Evolutionary conservation across 2,113 vertebrate genomes (phyloP).

Genomic region (Ptilorrhoa leucosticta): DNA sequence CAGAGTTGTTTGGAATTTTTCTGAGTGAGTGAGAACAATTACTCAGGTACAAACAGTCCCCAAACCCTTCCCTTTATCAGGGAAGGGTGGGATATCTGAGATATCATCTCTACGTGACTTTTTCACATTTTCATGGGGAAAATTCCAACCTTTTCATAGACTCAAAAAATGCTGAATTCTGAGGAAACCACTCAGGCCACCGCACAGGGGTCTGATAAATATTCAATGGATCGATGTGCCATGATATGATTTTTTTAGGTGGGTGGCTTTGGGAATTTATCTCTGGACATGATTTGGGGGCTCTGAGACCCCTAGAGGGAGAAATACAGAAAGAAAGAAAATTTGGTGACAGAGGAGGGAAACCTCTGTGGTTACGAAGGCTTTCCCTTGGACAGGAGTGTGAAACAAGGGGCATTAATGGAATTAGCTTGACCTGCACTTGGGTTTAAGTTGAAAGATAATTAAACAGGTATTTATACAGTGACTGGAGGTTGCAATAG

Average conservation of each 20-base stretch:
- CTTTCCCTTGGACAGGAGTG: not conserved
- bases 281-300: not conserved
- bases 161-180: not conserved
- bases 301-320: not conserved
- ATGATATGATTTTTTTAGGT: not conserved
- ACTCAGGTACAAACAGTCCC: not conserved
- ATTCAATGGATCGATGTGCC: not conserved
- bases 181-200: not conserved
- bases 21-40: constrained; percentile 10
- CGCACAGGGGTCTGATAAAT: not conserved
- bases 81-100: not conserved
- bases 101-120: not conserved
- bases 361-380: not conserved
- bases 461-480: not conserved
- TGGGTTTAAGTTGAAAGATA: not conserved
- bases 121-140: not conserved
- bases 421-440: not conserved
- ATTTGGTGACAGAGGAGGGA: not conserved
- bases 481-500: not conserved
- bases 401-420: not conserved
- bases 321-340: not conserved
- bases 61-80: not conserved
- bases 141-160: not conserved
- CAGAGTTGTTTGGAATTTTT: not conserved
- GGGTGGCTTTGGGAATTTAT: not conserved